phyloP scores from a whole-genome alignment of 2,113 vertebrate species.

The Lagopus leucura region DNA sequence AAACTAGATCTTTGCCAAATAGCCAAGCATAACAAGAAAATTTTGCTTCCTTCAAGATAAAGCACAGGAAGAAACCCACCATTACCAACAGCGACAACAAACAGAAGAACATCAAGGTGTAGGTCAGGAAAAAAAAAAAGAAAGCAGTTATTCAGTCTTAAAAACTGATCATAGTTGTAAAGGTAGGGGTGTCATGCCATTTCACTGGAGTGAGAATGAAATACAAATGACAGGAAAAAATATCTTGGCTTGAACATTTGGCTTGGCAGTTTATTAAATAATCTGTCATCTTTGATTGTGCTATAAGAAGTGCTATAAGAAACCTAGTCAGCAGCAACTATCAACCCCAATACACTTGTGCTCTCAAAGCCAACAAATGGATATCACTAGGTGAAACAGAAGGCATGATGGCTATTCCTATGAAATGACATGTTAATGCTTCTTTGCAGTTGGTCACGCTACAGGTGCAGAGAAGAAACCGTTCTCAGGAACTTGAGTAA shows the following conservation, averaged over 20 bases:
- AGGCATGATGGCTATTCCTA: not conserved
- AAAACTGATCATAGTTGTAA: not conserved
- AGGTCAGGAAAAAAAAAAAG: not conserved
- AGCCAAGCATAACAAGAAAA: not conserved
- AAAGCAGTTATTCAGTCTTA: not conserved
- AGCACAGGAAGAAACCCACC: not conserved
- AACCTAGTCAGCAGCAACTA: not conserved
- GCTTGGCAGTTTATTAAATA: not conserved
- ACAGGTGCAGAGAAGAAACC: not conserved
- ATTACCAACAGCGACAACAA: not conserved
- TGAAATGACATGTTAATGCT: not conserved
- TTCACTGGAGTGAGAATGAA: not conserved
- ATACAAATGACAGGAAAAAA: not conserved
- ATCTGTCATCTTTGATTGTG: not conserved
- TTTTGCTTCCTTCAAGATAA: not conserved
- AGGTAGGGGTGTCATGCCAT: not conserved
- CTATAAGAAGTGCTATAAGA: not conserved
- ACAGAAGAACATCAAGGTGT: not conserved
- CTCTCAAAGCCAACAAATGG: not conserved
- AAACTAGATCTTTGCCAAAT: not conserved
- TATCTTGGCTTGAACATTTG: not conserved
- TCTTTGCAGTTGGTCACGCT: not conserved
- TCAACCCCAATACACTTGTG: not conserved
- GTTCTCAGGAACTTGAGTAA: not conserved
- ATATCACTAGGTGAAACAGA: not conserved